Evolutionary conservation across 2,888 invertebrate genomes (phyloP), one percentile per base, ranked within the genome.

Genomic region (Octonoba sinensis): DNA sequence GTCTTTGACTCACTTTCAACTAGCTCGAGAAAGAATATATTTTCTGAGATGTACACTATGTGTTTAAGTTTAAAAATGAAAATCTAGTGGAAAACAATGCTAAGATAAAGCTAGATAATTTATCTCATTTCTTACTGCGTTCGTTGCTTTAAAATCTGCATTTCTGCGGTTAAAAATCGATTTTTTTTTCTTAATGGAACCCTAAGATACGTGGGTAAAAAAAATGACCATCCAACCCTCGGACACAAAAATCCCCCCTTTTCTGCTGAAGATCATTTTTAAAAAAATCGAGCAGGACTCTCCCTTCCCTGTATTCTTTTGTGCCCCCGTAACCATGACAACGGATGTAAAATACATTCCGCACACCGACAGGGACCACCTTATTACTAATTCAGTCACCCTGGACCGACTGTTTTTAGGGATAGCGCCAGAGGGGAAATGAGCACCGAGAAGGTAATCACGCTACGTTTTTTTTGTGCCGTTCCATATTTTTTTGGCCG

Each of bases 311-410:
- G 56, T 75, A 54, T 47, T 69, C 59, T 22, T 65, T 82, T 82
- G 81, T 81, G 81, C 81, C 69, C 70, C 56, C 54, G 74, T 82
- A 65, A 51, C 54, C 70, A 82, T 74, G 70, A 49, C 47, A 59
- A 82, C 81, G 65, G 70, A 70, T 75, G 81, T 71, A 82, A 82
- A 82, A 82, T 64, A 57, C 81, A 74, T 75, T 36, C 69, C 60
- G 56, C 69, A 74, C 62, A 57, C 54, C 49, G 60, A 72, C 56
- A 47, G 67, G 56, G 67, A 56, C 67, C 56, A 24, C 20, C 54
- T 56, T 27, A 67, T 67, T 67, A 67, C 44, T 67, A 24, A 67
- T 67, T 67, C 67, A 67, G 67, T 56, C 51, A 51, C 24, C 18
- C 51, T 22, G 66, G 64, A 47, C 49, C 66, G 13, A 44, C 20